Percentiles rank a stretch among this genome's conserved stretches.
These are phyloP conservation scores for Trialeurodes vaporariorum DNA, from an alignment of 1,140 invertebrate species.

Conservation along the genomic window DNA sequence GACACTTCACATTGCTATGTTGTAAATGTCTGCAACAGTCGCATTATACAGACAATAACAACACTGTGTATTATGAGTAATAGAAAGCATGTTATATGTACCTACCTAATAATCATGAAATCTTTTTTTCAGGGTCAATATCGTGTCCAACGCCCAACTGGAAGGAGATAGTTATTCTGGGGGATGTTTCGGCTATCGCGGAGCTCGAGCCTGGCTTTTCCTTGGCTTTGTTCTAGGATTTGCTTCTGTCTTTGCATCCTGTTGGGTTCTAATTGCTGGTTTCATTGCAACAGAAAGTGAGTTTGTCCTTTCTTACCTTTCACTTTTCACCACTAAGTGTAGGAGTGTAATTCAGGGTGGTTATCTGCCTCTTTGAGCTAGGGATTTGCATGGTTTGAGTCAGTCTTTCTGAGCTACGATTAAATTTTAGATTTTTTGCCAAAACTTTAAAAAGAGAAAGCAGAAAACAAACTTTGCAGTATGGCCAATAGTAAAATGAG, in stretches of 20 bases:
- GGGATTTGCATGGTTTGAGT: neutral
- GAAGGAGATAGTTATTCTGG: conserved; percentile 75
- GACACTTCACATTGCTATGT: conserved; percentile 5
- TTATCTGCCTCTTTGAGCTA: neutral
- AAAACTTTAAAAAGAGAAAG: too few species aligned
- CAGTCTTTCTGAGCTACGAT: neutral
- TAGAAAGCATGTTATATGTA: too few species aligned
- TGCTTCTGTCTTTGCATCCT: conserved; percentile 84
- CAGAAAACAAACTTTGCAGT: too few species aligned
- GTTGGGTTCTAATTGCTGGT: conserved; percentile 88
- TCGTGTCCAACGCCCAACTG: conserved; percentile 89
- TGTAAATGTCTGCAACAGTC: too few species aligned
- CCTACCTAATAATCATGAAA: too few species aligned
- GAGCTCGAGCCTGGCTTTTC: conserved; percentile 90
- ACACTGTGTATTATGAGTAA: too few species aligned
- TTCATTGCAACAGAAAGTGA: conserved; percentile 38
- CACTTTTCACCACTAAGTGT: too few species aligned
- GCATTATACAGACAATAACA: too few species aligned
- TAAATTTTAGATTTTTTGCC: conserved; percentile 1
- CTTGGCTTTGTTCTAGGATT: conserved; percentile 94
- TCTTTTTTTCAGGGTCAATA: conserved; percentile 71
- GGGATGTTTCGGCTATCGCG: conserved; percentile 77
- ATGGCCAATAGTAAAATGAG: too few species aligned
- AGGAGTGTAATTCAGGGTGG: too few species aligned
- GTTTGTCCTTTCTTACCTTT: neutral